phyloP scores from a whole-genome alignment of 2,113 vertebrate species.

The Amblyornis subalaris region DNA sequence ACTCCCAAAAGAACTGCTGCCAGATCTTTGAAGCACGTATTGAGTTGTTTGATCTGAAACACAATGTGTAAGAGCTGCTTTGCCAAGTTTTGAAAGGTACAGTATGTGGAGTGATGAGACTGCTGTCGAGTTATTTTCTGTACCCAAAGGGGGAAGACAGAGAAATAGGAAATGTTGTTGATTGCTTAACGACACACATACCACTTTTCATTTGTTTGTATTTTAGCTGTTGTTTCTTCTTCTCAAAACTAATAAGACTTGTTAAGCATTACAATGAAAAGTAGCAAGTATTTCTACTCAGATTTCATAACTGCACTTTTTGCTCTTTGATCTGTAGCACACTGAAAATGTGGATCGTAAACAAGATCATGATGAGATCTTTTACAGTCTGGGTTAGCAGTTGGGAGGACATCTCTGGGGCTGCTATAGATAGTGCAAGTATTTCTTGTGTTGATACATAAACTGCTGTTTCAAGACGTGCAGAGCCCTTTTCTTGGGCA shows the following conservation, averaged over 20 bases:
- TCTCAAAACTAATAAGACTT: neutral
- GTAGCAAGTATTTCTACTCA: neutral
- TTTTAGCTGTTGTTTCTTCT: neutral
- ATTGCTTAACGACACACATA: neutral
- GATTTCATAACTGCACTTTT: neutral
- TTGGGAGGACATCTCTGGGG: neutral
- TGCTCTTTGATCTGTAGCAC: neutral
- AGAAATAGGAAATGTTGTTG: neutral
- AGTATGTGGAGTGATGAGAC: neutral
- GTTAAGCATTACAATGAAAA: neutral
- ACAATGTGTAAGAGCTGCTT: neutral
- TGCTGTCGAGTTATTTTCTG: constrained; percentile 14
- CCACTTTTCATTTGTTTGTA: neutral
- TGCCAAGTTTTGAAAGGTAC: constrained; percentile 50
- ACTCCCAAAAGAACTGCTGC: constrained; percentile 10
- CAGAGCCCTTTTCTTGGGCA: neutral
- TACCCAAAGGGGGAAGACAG: neutral
- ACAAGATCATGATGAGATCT: neutral
- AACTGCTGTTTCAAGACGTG: neutral
- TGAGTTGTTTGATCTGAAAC: constrained; percentile 8
- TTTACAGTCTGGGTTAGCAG: neutral
- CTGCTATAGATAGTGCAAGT: neutral
- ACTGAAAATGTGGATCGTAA: neutral
- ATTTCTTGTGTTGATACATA: neutral
- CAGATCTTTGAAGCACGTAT: neutral